Evolutionary conservation across 2,113 vertebrate genomes (phyloP).

Genomic region (Neomonachus schauinslandi): DNA sequence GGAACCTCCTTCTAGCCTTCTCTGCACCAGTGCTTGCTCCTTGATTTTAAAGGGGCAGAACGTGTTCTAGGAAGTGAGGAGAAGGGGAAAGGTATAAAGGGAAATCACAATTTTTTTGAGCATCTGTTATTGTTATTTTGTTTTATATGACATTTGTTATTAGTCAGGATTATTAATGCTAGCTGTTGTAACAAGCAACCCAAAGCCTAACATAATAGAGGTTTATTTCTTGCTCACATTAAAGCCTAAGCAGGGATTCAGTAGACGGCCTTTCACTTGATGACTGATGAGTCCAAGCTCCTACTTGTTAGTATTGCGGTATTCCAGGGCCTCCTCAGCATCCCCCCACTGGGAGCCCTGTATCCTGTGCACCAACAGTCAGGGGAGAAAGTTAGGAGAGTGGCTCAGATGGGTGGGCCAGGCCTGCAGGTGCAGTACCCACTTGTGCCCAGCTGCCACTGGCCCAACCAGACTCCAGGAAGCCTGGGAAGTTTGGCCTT

Average conservation of each 20-base stretch:
- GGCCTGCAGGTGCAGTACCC: background rate
- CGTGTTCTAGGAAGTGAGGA: background rate
- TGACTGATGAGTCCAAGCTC: fast-evolving
- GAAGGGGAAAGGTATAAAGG: background rate
- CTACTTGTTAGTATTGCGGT: background rate
- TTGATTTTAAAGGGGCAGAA: background rate
- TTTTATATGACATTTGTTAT: background rate
- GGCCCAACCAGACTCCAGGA: background rate
- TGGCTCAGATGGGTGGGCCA: too few relatives aligned
- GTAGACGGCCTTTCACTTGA: too few relatives aligned
- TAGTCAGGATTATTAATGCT: background rate
- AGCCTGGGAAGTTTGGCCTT: background rate
- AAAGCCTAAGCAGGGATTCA: background rate
- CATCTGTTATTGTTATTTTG: background rate
- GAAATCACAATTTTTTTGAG: background rate
- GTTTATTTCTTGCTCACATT: background rate
- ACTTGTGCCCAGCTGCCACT: background rate
- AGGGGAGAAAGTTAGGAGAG: too few relatives aligned
- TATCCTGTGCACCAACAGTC: background rate
- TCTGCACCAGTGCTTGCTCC: background rate
- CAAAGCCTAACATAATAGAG: too few relatives aligned
- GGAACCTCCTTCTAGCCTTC: background rate
- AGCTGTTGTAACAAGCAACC: background rate
- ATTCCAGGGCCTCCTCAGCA: background rate
- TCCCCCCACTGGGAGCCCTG: background rate